Evolutionary conservation across 37 sponge, comb jelly and placozoan species (phyloP), one percentile per base, ranked within the genome.

Genomic region (Corticium candelabrum): DNA sequence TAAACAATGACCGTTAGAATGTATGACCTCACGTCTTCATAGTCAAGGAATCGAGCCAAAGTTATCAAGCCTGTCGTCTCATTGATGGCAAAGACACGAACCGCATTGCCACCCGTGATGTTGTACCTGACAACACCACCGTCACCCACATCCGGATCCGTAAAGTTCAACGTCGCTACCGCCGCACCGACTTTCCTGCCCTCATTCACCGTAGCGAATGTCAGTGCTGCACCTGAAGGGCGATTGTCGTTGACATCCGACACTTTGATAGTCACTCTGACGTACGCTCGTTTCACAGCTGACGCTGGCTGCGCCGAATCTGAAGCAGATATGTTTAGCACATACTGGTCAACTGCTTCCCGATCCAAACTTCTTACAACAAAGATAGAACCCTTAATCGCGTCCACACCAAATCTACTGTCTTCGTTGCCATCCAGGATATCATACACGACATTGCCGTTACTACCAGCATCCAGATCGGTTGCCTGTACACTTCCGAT

Each of bases 381-480:
- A 7, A 29, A 15, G 5, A 70, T 4, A 7, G 5, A 4, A 70
- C 73, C 73, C 7, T 7, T 30, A 15, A 4, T 70, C 5, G 73
- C 73, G 21, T 70, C 73, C 33, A 70, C 4, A 35, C 29, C 4
- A 15, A 70, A 70, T 15, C 5, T 15, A 70, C 35, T 34, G 33
- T 15, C 73, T 15, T 70, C 73, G 73, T 70, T 70, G 7, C 73
- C 73, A 5, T 32, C 31, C 35, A 70, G 35, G 4, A 70, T 70
- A 32, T 29, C 29, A 32, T 70, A 70, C 29, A 32, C 21, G 35
- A 70, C 73, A 5, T 4, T 34, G 5, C 73, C 73, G 73, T 70
- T 70, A 35, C 5, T 70, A 5, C 73, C 73, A 15, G 5, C 43
- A 35, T 90, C 90, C 27, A 3, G 41, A 69, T 90, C 90, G 5